phyloP scores from a whole-genome alignment of 2,797 vertebrate genomes.

The Vireo griseus region DNA sequence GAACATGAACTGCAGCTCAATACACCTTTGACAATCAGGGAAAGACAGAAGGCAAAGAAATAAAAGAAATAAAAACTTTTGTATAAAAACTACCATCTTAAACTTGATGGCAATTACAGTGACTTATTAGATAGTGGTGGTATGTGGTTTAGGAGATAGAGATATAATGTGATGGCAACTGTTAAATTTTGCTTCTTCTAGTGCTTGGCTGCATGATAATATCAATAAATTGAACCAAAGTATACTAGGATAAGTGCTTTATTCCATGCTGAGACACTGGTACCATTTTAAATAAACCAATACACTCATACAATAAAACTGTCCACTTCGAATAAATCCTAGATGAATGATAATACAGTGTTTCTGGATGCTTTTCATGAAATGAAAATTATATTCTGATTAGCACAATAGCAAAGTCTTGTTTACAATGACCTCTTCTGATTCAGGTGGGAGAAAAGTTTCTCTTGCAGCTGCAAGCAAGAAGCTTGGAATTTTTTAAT shows the following conservation, averaged over 20 bases:
- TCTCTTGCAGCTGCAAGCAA: background rate
- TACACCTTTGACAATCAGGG: background rate
- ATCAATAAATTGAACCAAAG: background rate
- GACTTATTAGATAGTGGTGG: background rate
- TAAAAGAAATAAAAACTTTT: background rate
- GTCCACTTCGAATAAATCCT: background rate
- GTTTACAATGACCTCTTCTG: background rate
- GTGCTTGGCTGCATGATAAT: background rate
- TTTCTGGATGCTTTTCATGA: background rate
- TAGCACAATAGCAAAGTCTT: background rate
- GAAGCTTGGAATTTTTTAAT: background rate
- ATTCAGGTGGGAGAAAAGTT: background rate
- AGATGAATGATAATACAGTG: background rate
- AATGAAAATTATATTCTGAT: background rate
- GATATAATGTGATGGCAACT: background rate
- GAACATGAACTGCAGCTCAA: background rate
- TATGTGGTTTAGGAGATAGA: background rate
- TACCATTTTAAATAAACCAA: background rate
- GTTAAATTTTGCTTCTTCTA: background rate
- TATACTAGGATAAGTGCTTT: background rate
- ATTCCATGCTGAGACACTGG: background rate
- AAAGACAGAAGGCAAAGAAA: background rate
- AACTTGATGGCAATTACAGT: background rate
- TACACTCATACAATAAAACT: background rate
- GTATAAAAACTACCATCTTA: background rate